Evolutionary conservation across 92 coral and sea anemone genomes (phyloP), one percentile per base, ranked within the genome.

Genomic region (Muricea muricata): DNA sequence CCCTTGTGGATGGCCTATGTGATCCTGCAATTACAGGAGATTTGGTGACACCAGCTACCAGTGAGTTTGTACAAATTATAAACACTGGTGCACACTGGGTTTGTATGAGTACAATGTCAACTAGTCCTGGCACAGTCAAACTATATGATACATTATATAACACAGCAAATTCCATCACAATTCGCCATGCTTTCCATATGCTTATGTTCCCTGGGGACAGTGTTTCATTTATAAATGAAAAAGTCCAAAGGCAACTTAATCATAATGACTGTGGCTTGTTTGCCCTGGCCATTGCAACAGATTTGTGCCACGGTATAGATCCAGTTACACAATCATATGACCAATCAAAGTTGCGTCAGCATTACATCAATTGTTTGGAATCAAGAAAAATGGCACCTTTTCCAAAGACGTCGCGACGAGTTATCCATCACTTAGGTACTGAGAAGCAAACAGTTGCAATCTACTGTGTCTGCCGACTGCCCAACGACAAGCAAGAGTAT

Each of bases 381-480:
- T 66, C 85, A 32, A 65, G 67, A 13, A 68, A 65, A 47, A 86
- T 67, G 81, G 86, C 74, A 40, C 81, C 81, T 23, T 87, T 87
- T 54, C 82, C 79, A 87, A 80, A 42, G 65, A 31, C 90, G 70
- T 1, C 65, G 60, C 32, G 72, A 73, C 25, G 68, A 63, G 90
- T 87, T 39, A 78, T 81, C 24, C 82, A 71, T 78, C 86, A 87
- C 72, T 47, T 47, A 35, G 66, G 46, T 50, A 79, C 72, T 63
- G 15, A 17, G 71, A 87, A 29, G 41, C 37, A 71, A 79, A 79
- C 90, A 68, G 86, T 87, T 68, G 42, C 61, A 12, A 87, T 87
- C 63, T 87, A 79, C 90, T 71, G 90, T 55, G 86, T 57, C 74
- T 87, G 90, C 82, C 71, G 86, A 74, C 56, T 79, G 86, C 90